A percentile compares a stretch with the other conserved stretches of the same genome.
Conservation (phyloP, 2,797 vertebrate genomes). For the Thamnophis elegans region DNA sequence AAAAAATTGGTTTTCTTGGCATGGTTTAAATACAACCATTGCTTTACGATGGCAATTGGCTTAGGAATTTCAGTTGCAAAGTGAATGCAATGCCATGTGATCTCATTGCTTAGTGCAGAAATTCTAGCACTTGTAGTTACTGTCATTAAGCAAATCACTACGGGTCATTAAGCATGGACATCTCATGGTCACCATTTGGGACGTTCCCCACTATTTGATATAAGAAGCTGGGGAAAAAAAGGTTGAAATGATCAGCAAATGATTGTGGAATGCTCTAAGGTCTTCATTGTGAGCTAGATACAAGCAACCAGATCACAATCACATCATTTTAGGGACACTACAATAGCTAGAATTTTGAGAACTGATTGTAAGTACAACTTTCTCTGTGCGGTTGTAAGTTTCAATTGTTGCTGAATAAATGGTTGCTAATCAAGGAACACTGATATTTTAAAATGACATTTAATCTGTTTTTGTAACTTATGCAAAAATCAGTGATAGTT, state of each 20-base stretch:
- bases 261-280: background rate
- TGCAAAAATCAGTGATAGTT: background rate
- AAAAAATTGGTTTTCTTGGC: background rate
- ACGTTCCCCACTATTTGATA: background rate
- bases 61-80: background rate
- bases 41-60: background rate
- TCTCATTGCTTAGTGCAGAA: background rate
- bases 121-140: background rate
- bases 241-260: background rate
- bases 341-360: background rate
- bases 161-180: background rate
- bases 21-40: background rate
- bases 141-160: background rate
- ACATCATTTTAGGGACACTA: background rate
- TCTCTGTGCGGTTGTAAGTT: background rate
- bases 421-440: background rate
- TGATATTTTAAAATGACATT: background rate
- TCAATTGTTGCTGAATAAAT: background rate
- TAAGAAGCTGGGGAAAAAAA: background rate
- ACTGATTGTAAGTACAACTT: background rate
- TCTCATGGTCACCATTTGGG: background rate
- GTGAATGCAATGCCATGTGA: background rate
- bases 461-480: background rate
- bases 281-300: background rate
- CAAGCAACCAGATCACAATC: background rate